These are phyloP conservation scores for Istiophorus platypterus DNA, from an alignment of 2,113 vertebrate genomes.

Conservation along the genomic window DNA sequence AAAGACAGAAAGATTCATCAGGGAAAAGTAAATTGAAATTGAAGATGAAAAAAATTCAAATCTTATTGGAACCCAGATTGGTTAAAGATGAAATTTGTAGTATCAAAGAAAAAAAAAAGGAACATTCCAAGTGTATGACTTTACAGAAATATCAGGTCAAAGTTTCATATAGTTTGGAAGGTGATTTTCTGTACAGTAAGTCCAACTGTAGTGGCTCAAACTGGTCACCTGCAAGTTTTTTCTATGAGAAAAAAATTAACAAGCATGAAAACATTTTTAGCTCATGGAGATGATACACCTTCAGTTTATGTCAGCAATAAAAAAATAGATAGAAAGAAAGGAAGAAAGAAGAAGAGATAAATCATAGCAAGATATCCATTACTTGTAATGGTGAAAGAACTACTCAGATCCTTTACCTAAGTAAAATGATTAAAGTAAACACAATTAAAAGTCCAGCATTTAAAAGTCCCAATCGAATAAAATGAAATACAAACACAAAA, in stretches of 20 bases:
- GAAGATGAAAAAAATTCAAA: background rate
- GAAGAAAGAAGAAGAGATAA: background rate
- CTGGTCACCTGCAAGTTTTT: background rate
- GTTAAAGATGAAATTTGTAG: background rate
- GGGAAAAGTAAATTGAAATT: background rate
- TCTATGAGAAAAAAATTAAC: background rate
- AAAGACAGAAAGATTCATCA: constrained; percentile 6
- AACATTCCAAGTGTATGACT: background rate
- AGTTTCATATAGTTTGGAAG: background rate
- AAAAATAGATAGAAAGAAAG: background rate
- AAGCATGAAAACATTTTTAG: background rate
- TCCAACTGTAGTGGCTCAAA: too few relatives aligned
- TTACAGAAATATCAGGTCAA: background rate
- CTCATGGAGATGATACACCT: background rate
- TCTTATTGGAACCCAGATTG: too few relatives aligned
- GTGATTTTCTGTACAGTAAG: background rate
- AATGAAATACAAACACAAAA: too few relatives aligned
- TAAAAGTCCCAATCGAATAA: too few relatives aligned
- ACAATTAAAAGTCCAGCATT: too few relatives aligned
- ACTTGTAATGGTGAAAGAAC: background rate
- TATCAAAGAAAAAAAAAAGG: too few relatives aligned
- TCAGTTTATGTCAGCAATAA: too few relatives aligned
- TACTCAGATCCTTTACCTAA: background rate
- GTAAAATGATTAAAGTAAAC: too few relatives aligned
- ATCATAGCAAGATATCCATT: background rate